Evolutionary conservation across 2,888 invertebrate species (phyloP).

Genomic region (Aspidiotus rigidus): DNA sequence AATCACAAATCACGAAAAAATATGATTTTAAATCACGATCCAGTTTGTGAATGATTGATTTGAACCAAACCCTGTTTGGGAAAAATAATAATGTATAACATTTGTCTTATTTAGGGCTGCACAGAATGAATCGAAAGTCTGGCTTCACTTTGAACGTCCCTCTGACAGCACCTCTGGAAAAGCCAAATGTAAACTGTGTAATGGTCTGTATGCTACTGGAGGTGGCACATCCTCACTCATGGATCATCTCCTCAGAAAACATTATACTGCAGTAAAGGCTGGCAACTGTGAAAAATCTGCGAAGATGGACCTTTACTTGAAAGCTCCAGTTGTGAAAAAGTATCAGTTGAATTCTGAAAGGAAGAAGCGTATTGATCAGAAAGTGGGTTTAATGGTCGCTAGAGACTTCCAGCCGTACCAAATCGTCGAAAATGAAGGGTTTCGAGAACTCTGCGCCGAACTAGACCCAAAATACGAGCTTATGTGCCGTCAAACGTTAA

Average conservation of each 20-base stretch:
- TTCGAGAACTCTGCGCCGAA: conserved; percentile 39
- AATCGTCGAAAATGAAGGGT: conserved; percentile 41
- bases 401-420: conserved; percentile 40
- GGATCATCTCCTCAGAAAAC: background rate
- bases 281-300: background rate
- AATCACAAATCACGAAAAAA: no score
- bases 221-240: background rate
- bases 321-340: background rate
- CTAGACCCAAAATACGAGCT: conserved; percentile 39
- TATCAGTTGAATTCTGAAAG: background rate
- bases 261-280: background rate
- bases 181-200: background rate
- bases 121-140: background rate
- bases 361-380: background rate
- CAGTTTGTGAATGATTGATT: no score
- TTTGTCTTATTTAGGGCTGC: background rate
- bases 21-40: no score
- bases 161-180: background rate
- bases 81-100: no score
- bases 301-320: background rate
- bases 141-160: background rate
- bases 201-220: background rate
- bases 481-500: conserved; percentile 39
- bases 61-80: no score
- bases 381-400: background rate